A percentile compares a stretch with the other conserved stretches of the same genome.
These are phyloP conservation scores for Podotricha telesiphe DNA, from an alignment of 2,888 invertebrate genomes.

Conservation along the genomic window DNA sequence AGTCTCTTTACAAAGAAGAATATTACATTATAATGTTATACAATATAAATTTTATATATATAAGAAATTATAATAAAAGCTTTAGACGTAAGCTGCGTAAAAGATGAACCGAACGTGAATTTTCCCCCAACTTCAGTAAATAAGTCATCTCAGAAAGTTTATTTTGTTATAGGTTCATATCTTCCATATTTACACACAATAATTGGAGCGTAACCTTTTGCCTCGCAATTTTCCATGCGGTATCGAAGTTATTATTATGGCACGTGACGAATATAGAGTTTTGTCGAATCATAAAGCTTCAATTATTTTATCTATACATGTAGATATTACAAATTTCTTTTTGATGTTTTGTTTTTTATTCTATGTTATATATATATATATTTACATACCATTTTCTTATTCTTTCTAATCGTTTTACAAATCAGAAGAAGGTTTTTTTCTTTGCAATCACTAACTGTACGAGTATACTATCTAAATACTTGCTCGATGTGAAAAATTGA, in stretches of 20 bases:
- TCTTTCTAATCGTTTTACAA: no score
- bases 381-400: not conserved
- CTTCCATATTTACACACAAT: constrained; percentile 25
- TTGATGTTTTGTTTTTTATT: no score
- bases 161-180: constrained; percentile 2
- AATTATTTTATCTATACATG: not conserved
- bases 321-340: not conserved
- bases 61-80: not conserved
- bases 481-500: not conserved
- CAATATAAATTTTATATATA: no score
- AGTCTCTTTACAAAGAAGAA: no score
- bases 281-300: not conserved
- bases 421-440: not conserved
- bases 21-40: no score
- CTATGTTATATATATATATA: not conserved
- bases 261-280: constrained; percentile 26
- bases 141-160: constrained; percentile 9
- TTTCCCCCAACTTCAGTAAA: not conserved
- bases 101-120: not conserved
- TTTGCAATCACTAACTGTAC: no score
- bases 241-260: constrained; percentile 18
- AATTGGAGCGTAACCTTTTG: constrained; percentile 21
- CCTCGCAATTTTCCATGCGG: constrained; percentile 14
- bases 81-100: not conserved
- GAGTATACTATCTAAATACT: no score